Percentiles rank a stretch among this genome's conserved stretches.
These are phyloP conservation scores for Ophion costatus DNA, from an alignment of 2,888 invertebrate species.

Conservation along the genomic window DNA sequence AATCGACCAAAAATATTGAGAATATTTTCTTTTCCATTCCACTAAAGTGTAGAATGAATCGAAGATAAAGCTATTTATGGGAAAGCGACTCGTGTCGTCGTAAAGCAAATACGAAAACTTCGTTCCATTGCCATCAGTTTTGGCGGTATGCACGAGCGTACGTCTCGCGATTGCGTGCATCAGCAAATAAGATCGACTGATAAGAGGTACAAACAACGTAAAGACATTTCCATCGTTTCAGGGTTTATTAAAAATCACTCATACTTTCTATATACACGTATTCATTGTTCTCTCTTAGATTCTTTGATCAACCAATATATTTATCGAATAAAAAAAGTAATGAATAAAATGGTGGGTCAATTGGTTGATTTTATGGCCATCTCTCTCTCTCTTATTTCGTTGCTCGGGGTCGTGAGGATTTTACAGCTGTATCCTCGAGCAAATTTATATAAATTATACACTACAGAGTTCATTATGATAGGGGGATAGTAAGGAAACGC, in stretches of 20 bases:
- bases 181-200: not conserved
- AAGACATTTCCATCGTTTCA: constrained; percentile 1
- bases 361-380: constrained; percentile 40
- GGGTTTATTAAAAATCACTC: constrained; percentile 66
- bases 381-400: constrained; percentile 25
- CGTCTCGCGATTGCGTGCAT: too few relatives aligned
- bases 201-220: not conserved
- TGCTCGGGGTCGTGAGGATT: not conserved
- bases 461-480: constrained; percentile 7
- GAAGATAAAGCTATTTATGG: too few relatives aligned
- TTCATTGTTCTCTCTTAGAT: constrained; percentile 49
- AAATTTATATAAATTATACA: constrained; percentile 21
- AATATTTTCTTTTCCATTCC: too few relatives aligned
- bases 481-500: not conserved
- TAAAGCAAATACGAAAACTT: too few relatives aligned
- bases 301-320: constrained; percentile 32
- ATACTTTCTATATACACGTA: constrained; percentile 64
- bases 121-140: too few relatives aligned
- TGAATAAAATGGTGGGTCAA: constrained; percentile 49
- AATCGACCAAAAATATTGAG: too few relatives aligned
- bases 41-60: too few relatives aligned
- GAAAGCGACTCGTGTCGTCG: too few relatives aligned
- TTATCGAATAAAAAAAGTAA: constrained; percentile 45
- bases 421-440: constrained; percentile 19
- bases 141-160: too few relatives aligned